Percentiles rank a stretch among this genome's conserved stretches.
Conservation (phyloP, 2,888 invertebrate species). For the Hypercompe scribonia region DNA sequence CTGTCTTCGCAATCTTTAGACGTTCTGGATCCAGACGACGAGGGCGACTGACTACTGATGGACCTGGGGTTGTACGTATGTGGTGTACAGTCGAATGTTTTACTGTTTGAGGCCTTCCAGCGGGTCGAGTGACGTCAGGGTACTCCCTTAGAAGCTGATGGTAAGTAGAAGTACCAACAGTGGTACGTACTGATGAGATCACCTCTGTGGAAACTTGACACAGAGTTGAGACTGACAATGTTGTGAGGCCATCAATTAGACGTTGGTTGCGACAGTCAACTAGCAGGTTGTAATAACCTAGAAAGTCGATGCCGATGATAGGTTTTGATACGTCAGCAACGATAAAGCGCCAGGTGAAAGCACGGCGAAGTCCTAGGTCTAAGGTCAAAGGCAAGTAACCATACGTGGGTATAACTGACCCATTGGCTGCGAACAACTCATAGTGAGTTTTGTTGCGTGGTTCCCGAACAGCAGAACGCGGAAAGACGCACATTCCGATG, state of each 20-base stretch:
- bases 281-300: slow-evolving; percentile 21
- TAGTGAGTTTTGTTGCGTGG: slow-evolving; percentile 28
- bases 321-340: slow-evolving; percentile 59
- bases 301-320: slow-evolving; percentile 43
- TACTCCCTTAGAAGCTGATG: slow-evolving; percentile 26
- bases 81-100: slow-evolving; percentile 35
- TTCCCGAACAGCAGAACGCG: slow-evolving; percentile 23
- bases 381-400: slow-evolving; percentile 29
- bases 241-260: slow-evolving; percentile 24
- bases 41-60: slow-evolving; percentile 47
- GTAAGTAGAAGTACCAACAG: slow-evolving; percentile 18
- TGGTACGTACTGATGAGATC: slow-evolving; percentile 31
- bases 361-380: slow-evolving; percentile 34
- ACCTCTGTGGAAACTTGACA: slow-evolving; percentile 4
- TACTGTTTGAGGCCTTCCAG: slow-evolving; percentile 23
- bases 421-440: slow-evolving; percentile 56
- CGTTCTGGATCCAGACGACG: slow-evolving; percentile 55
- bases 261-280: slow-evolving; percentile 22
- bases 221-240: slow-evolving; percentile 14
- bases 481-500: too few relatives aligned
- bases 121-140: slow-evolving; percentile 1
- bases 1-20: slow-evolving; percentile 50
- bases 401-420: slow-evolving; percentile 48
- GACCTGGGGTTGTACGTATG: slow-evolving; percentile 50
- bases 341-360: slow-evolving; percentile 57